Evolutionary conservation across 1,140 invertebrate genomes (phyloP).

Genomic region (Pararge aegeria): DNA sequence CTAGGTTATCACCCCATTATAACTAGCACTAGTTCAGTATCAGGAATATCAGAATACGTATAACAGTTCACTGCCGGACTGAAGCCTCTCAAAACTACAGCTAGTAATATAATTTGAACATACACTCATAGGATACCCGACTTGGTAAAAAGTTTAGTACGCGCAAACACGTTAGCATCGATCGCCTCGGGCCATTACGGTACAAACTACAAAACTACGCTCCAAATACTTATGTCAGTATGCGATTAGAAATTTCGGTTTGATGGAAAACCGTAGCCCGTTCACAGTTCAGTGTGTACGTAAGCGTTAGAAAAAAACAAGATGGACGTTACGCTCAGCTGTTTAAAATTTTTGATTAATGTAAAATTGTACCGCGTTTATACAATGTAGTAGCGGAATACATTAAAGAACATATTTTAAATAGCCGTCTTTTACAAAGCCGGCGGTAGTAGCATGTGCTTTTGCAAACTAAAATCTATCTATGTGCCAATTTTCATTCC

Average conservation of each 20-base stretch:
- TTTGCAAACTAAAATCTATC: too few relatives aligned
- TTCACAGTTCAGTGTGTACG: slow-evolving; percentile 25
- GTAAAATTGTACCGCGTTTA: slow-evolving; percentile 5
- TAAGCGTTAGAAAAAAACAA: neutral
- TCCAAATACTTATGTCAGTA: slow-evolving; percentile 49
- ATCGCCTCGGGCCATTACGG: slow-evolving; percentile 44
- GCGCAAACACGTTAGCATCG: slow-evolving; percentile 12
- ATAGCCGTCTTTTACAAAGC: too few relatives aligned
- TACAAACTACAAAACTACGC: slow-evolving; percentile 33
- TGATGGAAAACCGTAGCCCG: slow-evolving; percentile 52
- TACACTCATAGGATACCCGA: neutral
- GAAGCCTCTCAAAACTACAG: too few relatives aligned
- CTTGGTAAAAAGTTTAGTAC: slow-evolving; percentile 20
- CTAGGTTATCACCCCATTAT: too few relatives aligned
- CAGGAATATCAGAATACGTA: too few relatives aligned
- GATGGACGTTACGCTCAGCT: neutral
- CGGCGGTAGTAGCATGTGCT: too few relatives aligned
- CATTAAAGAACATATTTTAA: too few relatives aligned
- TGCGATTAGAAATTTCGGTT: slow-evolving; percentile 51
- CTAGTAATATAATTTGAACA: too few relatives aligned
- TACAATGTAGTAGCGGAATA: neutral
- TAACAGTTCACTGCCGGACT: too few relatives aligned
- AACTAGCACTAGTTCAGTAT: too few relatives aligned
- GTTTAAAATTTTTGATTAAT: slow-evolving; percentile 7
- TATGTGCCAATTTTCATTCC: too few relatives aligned